Conservation (phyloP, 2,888 invertebrate species). For the Dasypolia templi region DNA sequence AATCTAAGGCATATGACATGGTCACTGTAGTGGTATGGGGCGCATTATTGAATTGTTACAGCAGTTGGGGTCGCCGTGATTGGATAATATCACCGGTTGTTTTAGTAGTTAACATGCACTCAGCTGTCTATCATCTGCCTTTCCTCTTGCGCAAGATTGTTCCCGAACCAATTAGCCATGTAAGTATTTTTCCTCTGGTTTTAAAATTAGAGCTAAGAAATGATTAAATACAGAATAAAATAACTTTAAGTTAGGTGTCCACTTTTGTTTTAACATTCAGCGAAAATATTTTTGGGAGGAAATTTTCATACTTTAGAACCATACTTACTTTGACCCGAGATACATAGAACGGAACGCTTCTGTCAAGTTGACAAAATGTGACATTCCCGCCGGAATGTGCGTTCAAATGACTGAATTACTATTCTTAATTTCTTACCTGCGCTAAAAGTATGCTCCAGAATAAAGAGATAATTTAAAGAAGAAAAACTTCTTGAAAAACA, state of each 20-base stretch:
- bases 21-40: slow-evolving; percentile 62
- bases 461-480: too few relatives aligned
- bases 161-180: slow-evolving; percentile 47
- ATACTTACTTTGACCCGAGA: too few relatives aligned
- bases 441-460: rapidly evolving
- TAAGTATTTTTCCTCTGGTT: not conserved
- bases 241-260: not conserved
- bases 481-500: rapidly evolving
- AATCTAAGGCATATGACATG: too few relatives aligned
- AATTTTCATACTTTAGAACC: too few relatives aligned
- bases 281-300: not conserved
- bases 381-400: slow-evolving; percentile 48
- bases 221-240: not conserved
- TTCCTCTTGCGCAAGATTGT: slow-evolving; percentile 72
- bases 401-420: slow-evolving; percentile 26
- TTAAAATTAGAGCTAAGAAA: not conserved
- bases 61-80: slow-evolving; percentile 77
- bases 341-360: slow-evolving; percentile 9
- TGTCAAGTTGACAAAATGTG: slow-evolving; percentile 3
- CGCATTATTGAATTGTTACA: slow-evolving; percentile 77
- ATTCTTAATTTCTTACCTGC: too few relatives aligned
- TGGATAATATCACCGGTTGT: slow-evolving; percentile 78
- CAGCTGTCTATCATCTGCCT: slow-evolving; percentile 62
- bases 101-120: slow-evolving; percentile 59
- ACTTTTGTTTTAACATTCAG: not conserved